Evolutionary conservation across 2,113 vertebrate species (phyloP).

Genomic region (Alligator sinensis): DNA sequence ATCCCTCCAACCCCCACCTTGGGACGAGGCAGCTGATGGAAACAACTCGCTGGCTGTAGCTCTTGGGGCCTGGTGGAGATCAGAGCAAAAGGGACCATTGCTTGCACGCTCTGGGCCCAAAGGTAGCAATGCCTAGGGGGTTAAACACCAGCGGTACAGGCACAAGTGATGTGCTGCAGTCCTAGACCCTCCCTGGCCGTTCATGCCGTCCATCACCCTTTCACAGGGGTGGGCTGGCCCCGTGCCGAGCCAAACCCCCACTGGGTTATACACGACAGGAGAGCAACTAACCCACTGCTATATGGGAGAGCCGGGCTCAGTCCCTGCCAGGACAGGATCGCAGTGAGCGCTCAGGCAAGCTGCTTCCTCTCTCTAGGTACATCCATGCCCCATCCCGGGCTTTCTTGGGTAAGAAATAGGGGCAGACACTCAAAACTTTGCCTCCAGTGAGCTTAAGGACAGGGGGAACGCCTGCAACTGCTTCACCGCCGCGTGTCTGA

Average conservation of each 20-base stretch:
- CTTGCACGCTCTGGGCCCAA: background rate
- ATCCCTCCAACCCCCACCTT: accelerated
- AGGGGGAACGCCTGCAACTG: background rate
- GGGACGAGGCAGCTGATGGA: background rate
- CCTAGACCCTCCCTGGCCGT: background rate
- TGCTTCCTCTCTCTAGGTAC: background rate
- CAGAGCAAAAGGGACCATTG: background rate
- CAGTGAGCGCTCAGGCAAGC: background rate
- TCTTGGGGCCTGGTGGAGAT: background rate
- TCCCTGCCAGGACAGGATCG: background rate
- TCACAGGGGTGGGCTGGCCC: background rate
- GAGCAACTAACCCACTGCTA: background rate
- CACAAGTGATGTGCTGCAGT: background rate
- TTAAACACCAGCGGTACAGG: background rate
- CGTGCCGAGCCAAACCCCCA: background rate
- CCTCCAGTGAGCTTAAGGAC: background rate
- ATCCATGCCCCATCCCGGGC: too few relatives aligned
- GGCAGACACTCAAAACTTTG: too few relatives aligned
- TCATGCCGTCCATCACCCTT: background rate
- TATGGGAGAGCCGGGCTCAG: background rate
- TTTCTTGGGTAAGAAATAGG: too few relatives aligned
- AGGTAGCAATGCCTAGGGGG: too few relatives aligned
- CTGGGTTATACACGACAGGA: background rate
- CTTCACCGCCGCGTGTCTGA: background rate
- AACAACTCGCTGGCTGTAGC: background rate